Conservation (phyloP, 2,113 vertebrate genomes). For the Antechinus flavipes region DNA sequence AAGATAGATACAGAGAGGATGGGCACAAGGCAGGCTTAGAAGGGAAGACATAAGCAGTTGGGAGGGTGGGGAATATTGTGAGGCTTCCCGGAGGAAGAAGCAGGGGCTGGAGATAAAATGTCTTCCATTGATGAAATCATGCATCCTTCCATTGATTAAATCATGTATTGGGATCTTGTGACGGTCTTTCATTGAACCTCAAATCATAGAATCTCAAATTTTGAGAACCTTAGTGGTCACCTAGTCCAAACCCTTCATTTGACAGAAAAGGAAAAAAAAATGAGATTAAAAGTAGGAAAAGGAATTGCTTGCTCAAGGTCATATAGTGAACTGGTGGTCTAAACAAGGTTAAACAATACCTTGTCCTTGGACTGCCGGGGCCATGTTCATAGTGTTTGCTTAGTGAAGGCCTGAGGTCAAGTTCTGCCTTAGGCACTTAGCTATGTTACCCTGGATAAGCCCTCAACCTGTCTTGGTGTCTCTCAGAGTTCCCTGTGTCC, state of each 20-base stretch:
- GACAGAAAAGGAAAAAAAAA: neutral
- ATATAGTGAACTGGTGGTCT: neutral
- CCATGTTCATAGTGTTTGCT: neutral
- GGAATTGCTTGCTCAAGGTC: neutral
- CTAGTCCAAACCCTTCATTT: neutral
- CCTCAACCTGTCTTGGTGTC: neutral
- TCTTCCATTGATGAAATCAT: neutral
- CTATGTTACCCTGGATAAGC: neutral
- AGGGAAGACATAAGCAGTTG: no score
- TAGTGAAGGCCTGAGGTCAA: neutral
- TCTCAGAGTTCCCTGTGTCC: neutral
- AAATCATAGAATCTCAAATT: neutral
- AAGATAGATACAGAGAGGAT: neutral
- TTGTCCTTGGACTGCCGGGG: neutral
- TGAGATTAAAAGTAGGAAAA: neutral
- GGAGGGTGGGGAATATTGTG: no score
- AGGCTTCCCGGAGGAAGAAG: neutral
- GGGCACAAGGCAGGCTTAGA: neutral
- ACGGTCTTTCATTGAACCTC: neutral
- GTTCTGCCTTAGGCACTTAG: neutral
- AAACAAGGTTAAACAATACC: neutral
- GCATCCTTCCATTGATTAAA: neutral
- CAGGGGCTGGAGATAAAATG: neutral
- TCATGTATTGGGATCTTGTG: neutral
- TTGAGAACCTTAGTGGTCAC: neutral